Evolutionary conservation across 2,888 invertebrate species (phyloP).

Genomic region (Matsumyia berberina): DNA sequence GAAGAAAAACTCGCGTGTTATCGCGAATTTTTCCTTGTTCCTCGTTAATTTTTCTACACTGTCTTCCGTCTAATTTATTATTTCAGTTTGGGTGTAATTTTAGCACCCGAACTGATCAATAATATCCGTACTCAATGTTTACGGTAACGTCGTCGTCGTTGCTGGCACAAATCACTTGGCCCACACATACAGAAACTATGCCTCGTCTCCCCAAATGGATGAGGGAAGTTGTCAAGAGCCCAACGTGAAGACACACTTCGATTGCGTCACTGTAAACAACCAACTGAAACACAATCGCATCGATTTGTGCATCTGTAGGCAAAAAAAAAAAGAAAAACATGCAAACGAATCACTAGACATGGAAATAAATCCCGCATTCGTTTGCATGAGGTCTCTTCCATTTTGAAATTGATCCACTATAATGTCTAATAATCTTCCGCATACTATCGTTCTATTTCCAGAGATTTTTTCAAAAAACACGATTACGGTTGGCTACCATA

Average conservation of each 20-base stretch:
- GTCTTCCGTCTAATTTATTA: constrained; percentile 28
- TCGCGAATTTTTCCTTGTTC: background rate
- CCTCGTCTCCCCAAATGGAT: background rate
- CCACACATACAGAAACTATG: background rate
- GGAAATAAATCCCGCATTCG: constrained; percentile 10
- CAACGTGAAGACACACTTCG: background rate
- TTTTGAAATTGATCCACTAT: constrained; percentile 20
- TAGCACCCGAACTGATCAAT: constrained; percentile 61
- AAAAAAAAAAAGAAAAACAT: constrained; percentile 1
- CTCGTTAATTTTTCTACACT: constrained; percentile 3
- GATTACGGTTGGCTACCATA: constrained; percentile 64
- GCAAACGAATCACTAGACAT: constrained; percentile 5
- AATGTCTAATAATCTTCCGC: constrained; percentile 27
- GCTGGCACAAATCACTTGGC: background rate
- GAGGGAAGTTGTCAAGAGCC: constrained; percentile 3
- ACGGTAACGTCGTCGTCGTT: constrained; percentile 15
- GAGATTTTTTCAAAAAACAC: constrained; percentile 39
- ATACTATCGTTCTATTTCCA: constrained; percentile 46
- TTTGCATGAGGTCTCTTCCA: constrained; percentile 22
- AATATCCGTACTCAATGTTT: constrained; percentile 26
- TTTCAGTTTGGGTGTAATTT: constrained; percentile 49
- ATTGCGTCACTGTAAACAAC: constrained; percentile 1
- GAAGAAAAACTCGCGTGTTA: constrained; percentile 49
- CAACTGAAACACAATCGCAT: constrained; percentile 39
- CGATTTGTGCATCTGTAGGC: constrained; percentile 45